These are phyloP conservation scores for Osedax frankpressi DNA, from an alignment of 2,888 invertebrate species.

Conservation along the genomic window DNA sequence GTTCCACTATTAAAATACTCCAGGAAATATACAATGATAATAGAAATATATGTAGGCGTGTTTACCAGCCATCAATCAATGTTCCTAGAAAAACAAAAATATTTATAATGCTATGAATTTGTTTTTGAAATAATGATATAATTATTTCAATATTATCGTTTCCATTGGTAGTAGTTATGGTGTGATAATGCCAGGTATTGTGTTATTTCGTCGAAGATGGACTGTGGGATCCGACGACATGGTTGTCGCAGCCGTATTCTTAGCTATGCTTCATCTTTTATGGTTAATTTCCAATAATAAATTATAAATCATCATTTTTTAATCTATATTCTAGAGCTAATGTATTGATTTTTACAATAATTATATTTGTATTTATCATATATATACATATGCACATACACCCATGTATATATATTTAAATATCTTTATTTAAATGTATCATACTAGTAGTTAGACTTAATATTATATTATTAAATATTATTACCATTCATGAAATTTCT, in stretches of 20 bases:
- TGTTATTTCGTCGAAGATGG: conserved; percentile 71
- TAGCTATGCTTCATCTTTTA: conserved; percentile 61
- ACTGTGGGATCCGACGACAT: conserved; percentile 77
- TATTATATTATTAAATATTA: too few species aligned
- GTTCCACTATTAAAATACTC: too few species aligned
- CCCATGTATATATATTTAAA: too few species aligned
- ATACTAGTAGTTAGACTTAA: too few species aligned
- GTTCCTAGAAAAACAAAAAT: not conserved
- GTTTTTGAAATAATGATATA: not conserved
- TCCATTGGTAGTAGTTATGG: not conserved
- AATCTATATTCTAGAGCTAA: too few species aligned
- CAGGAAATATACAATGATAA: not conserved
- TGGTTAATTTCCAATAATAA: too few species aligned
- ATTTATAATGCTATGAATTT: not conserved
- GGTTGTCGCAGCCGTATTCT: conserved; percentile 67
- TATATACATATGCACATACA: too few species aligned
- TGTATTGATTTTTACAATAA: too few species aligned
- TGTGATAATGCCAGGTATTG: conserved; percentile 64
- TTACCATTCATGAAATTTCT: too few species aligned
- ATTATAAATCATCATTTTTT: too few species aligned
- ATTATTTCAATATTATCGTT: not conserved
- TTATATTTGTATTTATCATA: too few species aligned
- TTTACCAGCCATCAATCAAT: not conserved
- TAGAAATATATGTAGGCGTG: not conserved
- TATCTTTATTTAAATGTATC: too few species aligned